Conservation (phyloP, 2,113 vertebrate genomes). For the Trochalopteron elliotii region DNA sequence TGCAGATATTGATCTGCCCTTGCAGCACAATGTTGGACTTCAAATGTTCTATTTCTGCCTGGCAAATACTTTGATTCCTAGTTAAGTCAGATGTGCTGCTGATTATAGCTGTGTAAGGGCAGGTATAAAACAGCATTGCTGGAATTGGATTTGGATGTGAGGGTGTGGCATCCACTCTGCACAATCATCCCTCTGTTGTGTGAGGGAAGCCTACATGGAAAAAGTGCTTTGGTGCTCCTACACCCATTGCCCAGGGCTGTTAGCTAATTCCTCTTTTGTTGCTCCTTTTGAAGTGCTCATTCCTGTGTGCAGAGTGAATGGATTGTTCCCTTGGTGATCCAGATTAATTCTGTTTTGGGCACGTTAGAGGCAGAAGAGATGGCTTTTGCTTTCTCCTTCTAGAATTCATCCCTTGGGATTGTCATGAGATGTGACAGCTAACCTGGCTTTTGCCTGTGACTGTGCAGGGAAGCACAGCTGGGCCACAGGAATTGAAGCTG, state of each 20-base stretch:
- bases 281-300: not conserved
- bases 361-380: not conserved
- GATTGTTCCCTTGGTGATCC: not conserved
- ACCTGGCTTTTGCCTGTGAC: not conserved
- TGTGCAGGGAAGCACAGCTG: not conserved
- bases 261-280: slow-evolving; percentile 15
- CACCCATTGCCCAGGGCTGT: not conserved
- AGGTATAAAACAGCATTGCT: not conserved
- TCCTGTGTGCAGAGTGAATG: not conserved
- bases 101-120: not conserved
- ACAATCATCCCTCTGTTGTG: not conserved
- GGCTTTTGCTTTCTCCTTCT: not conserved
- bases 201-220: not conserved
- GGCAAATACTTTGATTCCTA: slow-evolving; percentile 13
- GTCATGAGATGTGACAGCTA: not conserved
- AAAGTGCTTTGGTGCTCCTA: slow-evolving; percentile 19
- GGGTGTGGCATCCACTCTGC: not conserved
- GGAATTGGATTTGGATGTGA: not conserved
- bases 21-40: not conserved
- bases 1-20: not conserved
- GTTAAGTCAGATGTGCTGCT: not conserved
- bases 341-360: not conserved
- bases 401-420: not conserved
- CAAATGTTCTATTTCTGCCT: slow-evolving; percentile 12
- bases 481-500: not conserved